Evolutionary conservation across 2,888 invertebrate genomes (phyloP).

Genomic region (Lepetodrilus schrolli): DNA sequence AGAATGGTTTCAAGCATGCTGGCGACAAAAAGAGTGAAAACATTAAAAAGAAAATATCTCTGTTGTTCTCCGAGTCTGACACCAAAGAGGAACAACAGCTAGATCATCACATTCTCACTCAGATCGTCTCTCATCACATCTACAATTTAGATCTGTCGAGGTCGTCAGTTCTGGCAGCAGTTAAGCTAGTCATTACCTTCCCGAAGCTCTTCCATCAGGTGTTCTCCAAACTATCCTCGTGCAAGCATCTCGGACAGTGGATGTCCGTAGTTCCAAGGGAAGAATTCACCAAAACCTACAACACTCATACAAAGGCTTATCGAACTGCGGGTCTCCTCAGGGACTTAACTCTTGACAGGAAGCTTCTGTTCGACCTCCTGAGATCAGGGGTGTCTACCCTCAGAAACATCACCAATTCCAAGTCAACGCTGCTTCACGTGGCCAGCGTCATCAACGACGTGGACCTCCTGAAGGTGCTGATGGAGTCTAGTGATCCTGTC

Average conservation of each 20-base stretch:
- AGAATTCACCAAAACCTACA: not conserved
- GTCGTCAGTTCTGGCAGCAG: not conserved
- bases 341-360: not conserved
- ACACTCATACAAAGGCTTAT: not conserved
- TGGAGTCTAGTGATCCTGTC: constrained; percentile 29
- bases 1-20: not conserved
- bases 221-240: not conserved
- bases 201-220: not conserved
- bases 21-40: not conserved
- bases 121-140: constrained; percentile 1
- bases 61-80: not conserved
- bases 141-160: not conserved
- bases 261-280: not conserved
- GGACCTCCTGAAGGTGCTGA: constrained; percentile 30
- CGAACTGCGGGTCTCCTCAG: not conserved
- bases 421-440: constrained; percentile 28
- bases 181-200: not conserved
- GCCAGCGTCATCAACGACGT: constrained; percentile 27
- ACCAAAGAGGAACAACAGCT: not conserved
- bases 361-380: not conserved
- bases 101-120: not conserved
- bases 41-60: not conserved
- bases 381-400: not conserved
- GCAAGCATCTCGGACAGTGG: not conserved
- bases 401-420: not conserved